These are phyloP conservation scores for Rhagonycha lutea DNA, from an alignment of 2,888 invertebrate species.

Conservation along the genomic window DNA sequence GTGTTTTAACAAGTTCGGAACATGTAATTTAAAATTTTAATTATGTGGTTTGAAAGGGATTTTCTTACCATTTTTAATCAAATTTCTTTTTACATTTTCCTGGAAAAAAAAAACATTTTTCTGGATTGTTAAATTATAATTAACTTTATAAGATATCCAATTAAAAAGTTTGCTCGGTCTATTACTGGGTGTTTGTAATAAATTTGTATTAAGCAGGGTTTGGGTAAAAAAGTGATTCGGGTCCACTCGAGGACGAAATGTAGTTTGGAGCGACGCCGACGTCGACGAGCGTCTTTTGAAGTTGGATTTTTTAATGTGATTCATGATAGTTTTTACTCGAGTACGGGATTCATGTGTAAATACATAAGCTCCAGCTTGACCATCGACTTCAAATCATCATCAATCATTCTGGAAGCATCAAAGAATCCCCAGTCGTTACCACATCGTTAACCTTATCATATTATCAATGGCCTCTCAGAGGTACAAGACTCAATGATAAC, in stretches of 20 bases:
- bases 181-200: background rate
- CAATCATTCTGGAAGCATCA: slow-evolving; percentile 26
- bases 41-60: background rate
- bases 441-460: slow-evolving; percentile 28
- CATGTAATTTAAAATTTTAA: background rate
- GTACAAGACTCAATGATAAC: slow-evolving; percentile 24
- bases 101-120: background rate
- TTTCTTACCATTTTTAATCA: background rate
- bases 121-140: background rate
- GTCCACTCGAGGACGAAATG: background rate
- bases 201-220: background rate
- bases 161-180: background rate
- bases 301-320: background rate
- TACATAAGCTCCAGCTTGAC: slow-evolving; percentile 22
- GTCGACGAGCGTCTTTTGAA: background rate
- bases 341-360: slow-evolving; percentile 26
- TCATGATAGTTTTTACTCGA: slow-evolving; percentile 3
- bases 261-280: background rate
- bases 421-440: slow-evolving; percentile 25
- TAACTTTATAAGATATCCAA: background rate
- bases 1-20: background rate
- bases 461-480: slow-evolving; percentile 28
- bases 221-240: background rate
- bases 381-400: slow-evolving; percentile 28
- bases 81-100: background rate